Percentiles rank a stretch among this genome's conserved stretches.
Evolutionary conservation across 2,888 invertebrate species (phyloP).

Genomic region (Stegana nigrithorax): DNA sequence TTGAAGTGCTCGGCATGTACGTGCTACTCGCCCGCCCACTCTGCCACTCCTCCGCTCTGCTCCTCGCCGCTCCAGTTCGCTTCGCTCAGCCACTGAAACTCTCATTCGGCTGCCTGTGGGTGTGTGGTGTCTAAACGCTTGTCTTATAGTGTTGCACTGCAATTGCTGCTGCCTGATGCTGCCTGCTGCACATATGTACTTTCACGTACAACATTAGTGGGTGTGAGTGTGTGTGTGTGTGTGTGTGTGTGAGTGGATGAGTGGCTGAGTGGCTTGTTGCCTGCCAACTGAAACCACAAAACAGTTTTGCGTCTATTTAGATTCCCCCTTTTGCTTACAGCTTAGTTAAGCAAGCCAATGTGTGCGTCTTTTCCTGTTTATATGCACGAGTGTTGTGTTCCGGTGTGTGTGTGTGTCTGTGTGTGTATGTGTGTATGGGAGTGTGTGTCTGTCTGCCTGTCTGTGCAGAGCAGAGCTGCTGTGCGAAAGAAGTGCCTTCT

Average conservation of each 20-base stretch:
- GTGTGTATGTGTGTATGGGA: background rate
- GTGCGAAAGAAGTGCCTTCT: background rate
- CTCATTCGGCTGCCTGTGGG: background rate
- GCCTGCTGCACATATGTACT: too few species aligned
- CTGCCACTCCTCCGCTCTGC: background rate
- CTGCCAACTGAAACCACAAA: constrained; percentile 6
- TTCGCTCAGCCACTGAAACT: too few species aligned
- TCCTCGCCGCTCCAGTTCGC: background rate
- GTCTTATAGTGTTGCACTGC: constrained; percentile 43
- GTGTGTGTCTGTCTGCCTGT: background rate
- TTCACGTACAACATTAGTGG: too few species aligned
- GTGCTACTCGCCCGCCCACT: background rate
- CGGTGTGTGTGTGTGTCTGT: background rate
- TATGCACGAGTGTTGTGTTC: too few species aligned
- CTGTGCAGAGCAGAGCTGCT: background rate
- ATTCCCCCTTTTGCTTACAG: too few species aligned
- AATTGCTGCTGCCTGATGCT: constrained; percentile 55
- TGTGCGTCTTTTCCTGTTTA: too few species aligned
- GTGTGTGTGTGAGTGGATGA: background rate
- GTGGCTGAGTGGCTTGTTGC: constrained; percentile 35
- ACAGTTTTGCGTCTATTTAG: background rate
- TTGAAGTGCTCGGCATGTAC: constrained; percentile 5
- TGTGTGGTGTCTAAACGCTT: constrained; percentile 54
- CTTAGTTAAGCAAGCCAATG: too few species aligned
- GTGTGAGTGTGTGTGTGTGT: background rate